Evolutionary conservation across 2,113 vertebrate genomes (phyloP).

Genomic region (Motacilla alba): DNA sequence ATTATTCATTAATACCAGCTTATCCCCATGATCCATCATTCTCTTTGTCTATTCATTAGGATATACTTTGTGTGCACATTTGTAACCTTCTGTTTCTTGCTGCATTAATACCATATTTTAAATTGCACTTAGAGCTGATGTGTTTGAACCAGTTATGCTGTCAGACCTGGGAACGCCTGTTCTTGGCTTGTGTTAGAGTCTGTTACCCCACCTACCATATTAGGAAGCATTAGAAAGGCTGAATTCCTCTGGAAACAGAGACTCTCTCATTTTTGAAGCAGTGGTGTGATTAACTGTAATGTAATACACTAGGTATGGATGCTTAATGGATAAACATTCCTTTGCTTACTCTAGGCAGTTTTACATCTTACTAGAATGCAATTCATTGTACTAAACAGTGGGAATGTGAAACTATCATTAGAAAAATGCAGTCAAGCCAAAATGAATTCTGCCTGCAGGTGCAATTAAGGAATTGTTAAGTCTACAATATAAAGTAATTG

Average conservation of each 20-base stretch:
- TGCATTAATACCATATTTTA: neutral
- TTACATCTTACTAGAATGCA: conserved; percentile 6
- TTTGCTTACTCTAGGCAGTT: conserved; percentile 36
- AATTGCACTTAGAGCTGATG: neutral
- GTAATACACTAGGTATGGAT: conserved; percentile 17
- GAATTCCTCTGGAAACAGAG: conserved; percentile 34
- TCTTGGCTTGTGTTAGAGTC: neutral
- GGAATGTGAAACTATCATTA: conserved; percentile 18
- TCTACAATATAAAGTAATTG: conserved; percentile 5
- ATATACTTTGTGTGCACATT: neutral
- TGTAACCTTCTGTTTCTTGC: conserved; percentile 30
- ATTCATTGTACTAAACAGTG: neutral
- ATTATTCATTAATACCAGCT: conserved; percentile 27
- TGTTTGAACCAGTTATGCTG: neutral
- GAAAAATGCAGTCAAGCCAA: conserved; percentile 3
- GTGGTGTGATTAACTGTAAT: conserved; percentile 50
- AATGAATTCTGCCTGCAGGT: conserved; percentile 49
- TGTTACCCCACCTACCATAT: neutral
- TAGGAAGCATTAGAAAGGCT: conserved; percentile 22
- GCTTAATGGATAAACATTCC: conserved; percentile 49
- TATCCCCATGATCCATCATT: conserved; percentile 16
- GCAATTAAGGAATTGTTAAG: conserved; percentile 48
- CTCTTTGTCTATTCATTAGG: neutral
- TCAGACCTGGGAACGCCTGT: neutral
- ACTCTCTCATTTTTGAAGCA: conserved; percentile 17